phyloP scores from a whole-genome alignment of 2,113 vertebrate species.

The Phrynosoma platyrhinos region DNA sequence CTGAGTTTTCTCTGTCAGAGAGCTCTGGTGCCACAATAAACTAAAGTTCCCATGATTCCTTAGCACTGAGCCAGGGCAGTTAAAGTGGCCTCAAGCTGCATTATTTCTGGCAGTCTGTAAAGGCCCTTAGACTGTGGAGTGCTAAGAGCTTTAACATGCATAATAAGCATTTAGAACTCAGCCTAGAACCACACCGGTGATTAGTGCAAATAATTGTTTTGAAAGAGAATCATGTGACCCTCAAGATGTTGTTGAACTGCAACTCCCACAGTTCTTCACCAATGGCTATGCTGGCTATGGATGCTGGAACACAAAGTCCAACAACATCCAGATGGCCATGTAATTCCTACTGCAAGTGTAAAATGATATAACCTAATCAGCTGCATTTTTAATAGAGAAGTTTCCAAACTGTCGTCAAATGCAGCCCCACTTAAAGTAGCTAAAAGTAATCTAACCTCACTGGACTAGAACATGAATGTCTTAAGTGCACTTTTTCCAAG shows the following conservation, averaged over 20 bases:
- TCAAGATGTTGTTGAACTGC: no score
- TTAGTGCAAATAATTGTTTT: not conserved
- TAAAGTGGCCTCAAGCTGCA: no score
- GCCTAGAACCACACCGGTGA: not conserved
- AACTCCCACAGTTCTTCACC: no score
- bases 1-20: no score
- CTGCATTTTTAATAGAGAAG: not conserved
- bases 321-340: no score
- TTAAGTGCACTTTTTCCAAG: not conserved
- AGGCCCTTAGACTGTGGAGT: no score
- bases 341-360: not conserved
- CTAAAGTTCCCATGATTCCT: no score
- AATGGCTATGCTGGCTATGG: not conserved
- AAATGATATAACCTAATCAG: not conserved
- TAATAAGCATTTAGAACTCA: not conserved
- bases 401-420: not conserved
- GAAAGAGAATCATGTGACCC: not conserved
- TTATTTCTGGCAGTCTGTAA: no score
- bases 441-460: not conserved
- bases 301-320: no score
- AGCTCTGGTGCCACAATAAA: no score
- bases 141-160: not conserved
- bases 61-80: no score
- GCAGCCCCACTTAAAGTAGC: not conserved
- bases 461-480: not conserved